Percentiles rank a stretch among this genome's conserved stretches.
phyloP scores from a whole-genome alignment of 2,113 vertebrate genomes.

The Rhegmatorhina hoffmannsi region DNA sequence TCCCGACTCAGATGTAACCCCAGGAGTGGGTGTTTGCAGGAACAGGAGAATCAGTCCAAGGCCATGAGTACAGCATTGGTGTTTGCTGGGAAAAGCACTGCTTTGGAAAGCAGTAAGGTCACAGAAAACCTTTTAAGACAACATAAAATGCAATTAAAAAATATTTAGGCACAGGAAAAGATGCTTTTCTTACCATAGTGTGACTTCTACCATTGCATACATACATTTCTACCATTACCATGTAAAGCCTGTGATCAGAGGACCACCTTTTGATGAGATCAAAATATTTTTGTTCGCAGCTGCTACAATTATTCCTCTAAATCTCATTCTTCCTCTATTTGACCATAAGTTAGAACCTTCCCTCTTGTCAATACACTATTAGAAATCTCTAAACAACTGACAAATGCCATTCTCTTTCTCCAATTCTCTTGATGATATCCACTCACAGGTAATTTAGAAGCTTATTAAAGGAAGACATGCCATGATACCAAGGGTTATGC shows the following conservation, averaged over 20 bases:
- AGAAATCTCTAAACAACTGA: background rate
- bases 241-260: background rate
- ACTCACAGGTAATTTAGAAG: background rate
- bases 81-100: background rate
- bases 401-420: background rate
- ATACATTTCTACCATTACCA: background rate
- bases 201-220: background rate
- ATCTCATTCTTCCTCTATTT: background rate
- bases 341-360: background rate
- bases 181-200: background rate
- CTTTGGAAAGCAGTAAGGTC: background rate
- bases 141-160: background rate
- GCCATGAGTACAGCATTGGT: background rate
- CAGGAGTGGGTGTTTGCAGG: background rate
- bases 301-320: background rate
- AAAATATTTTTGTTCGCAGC: background rate
- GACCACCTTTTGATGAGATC: background rate
- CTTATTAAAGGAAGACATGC: background rate
- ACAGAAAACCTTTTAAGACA: background rate
- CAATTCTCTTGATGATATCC: background rate
- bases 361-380: background rate
- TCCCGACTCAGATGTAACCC: background rate
- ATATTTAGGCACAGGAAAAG: background rate
- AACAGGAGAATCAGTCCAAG: background rate
- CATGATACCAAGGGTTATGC: background rate